Base-by-base conservation (phyloP, 2,797 vertebrate species). In the Naso thynnoides region DNA sequence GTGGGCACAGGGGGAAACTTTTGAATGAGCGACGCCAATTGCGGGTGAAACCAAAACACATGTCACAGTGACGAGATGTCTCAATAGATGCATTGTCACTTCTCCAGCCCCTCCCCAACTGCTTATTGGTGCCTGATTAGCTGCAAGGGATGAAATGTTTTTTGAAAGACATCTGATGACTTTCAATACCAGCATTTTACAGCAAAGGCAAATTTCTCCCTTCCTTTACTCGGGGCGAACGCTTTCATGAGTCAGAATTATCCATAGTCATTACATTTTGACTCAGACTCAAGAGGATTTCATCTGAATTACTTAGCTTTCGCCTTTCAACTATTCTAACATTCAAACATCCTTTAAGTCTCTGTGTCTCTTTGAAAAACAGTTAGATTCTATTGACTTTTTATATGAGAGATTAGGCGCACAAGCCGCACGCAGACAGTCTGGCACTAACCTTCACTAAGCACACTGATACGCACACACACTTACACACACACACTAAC, bases 11-110 rank as follows among this genome's bases (percentile, higher is more conserved):
- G 67, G 73, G 76, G 71, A 64, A 33, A 71, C 55, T 68, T 76
- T 48, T 78, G 73, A 90, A 76, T 45, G 62, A 77, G 19, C 45
- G 57, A 50, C 36, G 63, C 14, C 6, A 3, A 76, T 72, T 42
- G 59, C 80, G 73, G 53, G 48, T 82, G 83, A 88, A 33, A 86
- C 81, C 66, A 47, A 72, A 86, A 87, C 80, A 76, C 78, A 79
- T 86, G 84, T 90, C 86, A 86, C 45, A 69, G 44, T 67, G 86
- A 89, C 15, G 70, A 83, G 85, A 90, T 54, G 76, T 92, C 89
- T 92, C 87, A 91, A 90, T 92, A 78, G 87, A 64, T 76, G 74
- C 55, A 64, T 82, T 82, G 79, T 70, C 15, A 67, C 55, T 23
- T 38, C 36, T 1, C 1, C 29, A 38, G 41, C 62, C 78, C 65